Evolutionary conservation across 2,888 invertebrate species (phyloP), one percentile per base, ranked within the genome.

Genomic region (Catonia carolina): DNA sequence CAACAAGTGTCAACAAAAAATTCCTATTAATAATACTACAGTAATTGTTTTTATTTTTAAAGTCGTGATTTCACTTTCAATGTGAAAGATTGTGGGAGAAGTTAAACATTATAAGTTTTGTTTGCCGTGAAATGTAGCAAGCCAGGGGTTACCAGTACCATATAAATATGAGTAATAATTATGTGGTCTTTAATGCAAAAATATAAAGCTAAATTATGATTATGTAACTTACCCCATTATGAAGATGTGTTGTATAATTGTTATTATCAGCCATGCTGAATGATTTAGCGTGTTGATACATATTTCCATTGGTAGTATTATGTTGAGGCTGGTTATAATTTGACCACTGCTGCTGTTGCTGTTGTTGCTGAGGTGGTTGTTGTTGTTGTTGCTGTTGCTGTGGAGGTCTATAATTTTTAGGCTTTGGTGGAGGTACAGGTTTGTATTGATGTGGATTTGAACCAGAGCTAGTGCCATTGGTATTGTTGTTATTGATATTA

Each of bases 381-480:
- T 53, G 49, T 10, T 48, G 50, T 39, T 45, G 53, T 56, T 39
- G 48, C 7, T 74, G 73, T 53, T 69, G 70, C 56, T 78, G 75
- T 1, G 86, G 85, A 35, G 91, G 89, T 41, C 90, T 82, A 72
- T 92, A 93, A 73, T 92, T 91, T 70, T 92, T 92, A 45, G 93
- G 93, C 69, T 94, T 94, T 7, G 93, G 93, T 23, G 93, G 93
- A 37, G 93, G 93, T 54, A 93, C 85, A 0, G 93, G 93, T 72
- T 92, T 93, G 74, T 91, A 91, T 1, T 79, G 76, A 18, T 70
- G 70, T 12, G 71, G 68, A 52, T 71, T 68, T 51, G 70, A 56
- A 72, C 68, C 55, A 71, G 69, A 27, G n/a, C 45, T 27, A 27
- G 20, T 27, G 14, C 22, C 22, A 15, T 45, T 45, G 14, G 18